Percentiles rank a stretch among this genome's conserved stretches.
These are phyloP conservation scores for Diarsia dahlii DNA, from an alignment of 2,888 invertebrate genomes.

Conservation along the genomic window DNA sequence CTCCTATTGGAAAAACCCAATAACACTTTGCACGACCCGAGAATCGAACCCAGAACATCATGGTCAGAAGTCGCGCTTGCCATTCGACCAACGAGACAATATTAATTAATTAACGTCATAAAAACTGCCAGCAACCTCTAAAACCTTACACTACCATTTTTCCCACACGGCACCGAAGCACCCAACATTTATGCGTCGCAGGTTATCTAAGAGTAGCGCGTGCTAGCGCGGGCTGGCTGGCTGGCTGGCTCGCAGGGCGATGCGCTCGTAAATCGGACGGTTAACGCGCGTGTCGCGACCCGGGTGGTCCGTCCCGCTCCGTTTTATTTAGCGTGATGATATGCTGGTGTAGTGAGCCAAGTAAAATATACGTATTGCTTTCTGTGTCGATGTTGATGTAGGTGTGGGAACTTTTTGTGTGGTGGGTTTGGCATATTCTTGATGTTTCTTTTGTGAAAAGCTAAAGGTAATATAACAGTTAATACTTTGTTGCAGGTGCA, in stretches of 20 bases:
- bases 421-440: not conserved
- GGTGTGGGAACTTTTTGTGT: constrained; percentile 40
- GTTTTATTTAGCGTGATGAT: constrained; percentile 71
- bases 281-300: constrained; percentile 78
- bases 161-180: constrained; percentile 45
- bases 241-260: constrained; percentile 62
- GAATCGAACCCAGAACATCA: not conserved
- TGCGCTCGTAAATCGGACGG: constrained; percentile 79
- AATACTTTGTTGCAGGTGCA: no score
- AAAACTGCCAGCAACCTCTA: not conserved
- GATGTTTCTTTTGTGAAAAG: not conserved
- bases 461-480: not conserved
- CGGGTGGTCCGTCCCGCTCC: constrained; percentile 79
- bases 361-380: constrained; percentile 43
- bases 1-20: not conserved
- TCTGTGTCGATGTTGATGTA: constrained; percentile 17
- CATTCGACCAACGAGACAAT: not conserved
- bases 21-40: not conserved
- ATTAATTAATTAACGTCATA: not conserved
- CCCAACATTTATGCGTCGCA: constrained; percentile 59
- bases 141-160: constrained; percentile 5
- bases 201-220: constrained; percentile 61
- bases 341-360: constrained; percentile 53
- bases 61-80: not conserved
- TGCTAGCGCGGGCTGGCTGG: constrained; percentile 35